A percentile compares a stretch with the other conserved stretches of the same genome.
phyloP scores from a whole-genome alignment of 2,113 vertebrate species.

The Psophia crepitans region DNA sequence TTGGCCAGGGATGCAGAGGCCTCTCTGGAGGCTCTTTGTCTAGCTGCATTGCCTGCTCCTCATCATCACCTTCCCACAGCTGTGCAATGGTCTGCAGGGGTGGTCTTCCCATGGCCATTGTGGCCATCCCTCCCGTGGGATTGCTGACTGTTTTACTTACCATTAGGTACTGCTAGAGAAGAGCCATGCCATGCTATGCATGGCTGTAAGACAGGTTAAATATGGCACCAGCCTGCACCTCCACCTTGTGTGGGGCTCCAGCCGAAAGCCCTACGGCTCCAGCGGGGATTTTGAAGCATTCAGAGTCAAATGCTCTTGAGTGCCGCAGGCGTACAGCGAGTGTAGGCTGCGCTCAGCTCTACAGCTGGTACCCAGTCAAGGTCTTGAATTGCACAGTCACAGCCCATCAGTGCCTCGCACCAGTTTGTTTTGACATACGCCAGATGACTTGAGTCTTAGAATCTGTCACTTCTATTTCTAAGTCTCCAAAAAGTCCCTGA shows the following conservation, averaged over 20 bases:
- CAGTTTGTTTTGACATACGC: slow-evolving; percentile 39
- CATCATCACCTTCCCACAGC: fast-evolving
- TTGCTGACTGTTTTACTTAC: background rate
- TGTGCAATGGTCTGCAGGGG: background rate
- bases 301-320: background rate
- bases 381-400: slow-evolving; percentile 18
- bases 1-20: background rate
- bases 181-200: background rate
- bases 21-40: background rate
- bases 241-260: background rate
- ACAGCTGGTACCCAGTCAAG: slow-evolving; percentile 21
- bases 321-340: background rate
- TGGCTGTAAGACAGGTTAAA: background rate
- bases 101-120: background rate
- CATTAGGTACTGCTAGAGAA: background rate
- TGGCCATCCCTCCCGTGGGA: background rate
- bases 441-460: slow-evolving; percentile 16
- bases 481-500: background rate
- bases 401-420: background rate
- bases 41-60: background rate
- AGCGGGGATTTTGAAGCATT: background rate
- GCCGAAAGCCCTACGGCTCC: background rate
- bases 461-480: background rate
- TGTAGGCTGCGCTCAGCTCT: slow-evolving; percentile 2
- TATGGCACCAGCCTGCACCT: background rate